Percentiles rank a stretch among this genome's conserved stretches.
Evolutionary conservation across 2,797 vertebrate species (phyloP).

Genomic region (Botia kubotai): DNA sequence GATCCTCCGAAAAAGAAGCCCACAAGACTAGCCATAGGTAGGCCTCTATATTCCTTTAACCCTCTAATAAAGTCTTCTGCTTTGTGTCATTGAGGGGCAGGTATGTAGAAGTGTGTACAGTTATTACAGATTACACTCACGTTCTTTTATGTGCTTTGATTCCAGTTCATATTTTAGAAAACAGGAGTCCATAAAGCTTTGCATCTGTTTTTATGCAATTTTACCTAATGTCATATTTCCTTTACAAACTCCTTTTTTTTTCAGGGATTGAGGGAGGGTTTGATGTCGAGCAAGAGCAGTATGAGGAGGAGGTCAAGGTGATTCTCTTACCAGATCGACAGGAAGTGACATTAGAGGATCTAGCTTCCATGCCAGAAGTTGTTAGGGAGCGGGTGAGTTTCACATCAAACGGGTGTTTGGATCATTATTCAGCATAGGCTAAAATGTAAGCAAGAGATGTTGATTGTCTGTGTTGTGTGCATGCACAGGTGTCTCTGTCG

Average conservation of each 20-base stretch:
- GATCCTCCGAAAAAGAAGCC: constrained; percentile 98
- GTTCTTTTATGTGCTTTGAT: neutral
- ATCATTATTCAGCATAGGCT: neutral
- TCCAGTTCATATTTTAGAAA: neutral
- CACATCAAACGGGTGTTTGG: too few relatives aligned
- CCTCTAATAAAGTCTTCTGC: neutral
- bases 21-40: constrained; percentile 95
- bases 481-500: constrained; percentile 87
- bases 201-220: too few relatives aligned
- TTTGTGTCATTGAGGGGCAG: too few relatives aligned
- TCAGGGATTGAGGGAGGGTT: constrained; percentile 95
- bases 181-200: neutral
- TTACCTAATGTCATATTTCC: neutral
- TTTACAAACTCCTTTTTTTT: constrained; percentile 14
- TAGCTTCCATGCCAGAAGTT: constrained; percentile 88
- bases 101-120: too few relatives aligned
- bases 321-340: constrained; percentile 93
- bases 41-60: constrained; percentile 39
- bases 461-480: neutral
- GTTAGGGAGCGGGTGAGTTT: constrained; percentile 91
- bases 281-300: constrained; percentile 94
- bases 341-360: constrained; percentile 90
- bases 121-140: neutral
- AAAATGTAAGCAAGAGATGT: neutral
- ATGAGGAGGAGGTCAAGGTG: constrained; percentile 93